Evolutionary conservation across 1,140 invertebrate genomes (phyloP).

Genomic region (Drosophila funebris): DNA sequence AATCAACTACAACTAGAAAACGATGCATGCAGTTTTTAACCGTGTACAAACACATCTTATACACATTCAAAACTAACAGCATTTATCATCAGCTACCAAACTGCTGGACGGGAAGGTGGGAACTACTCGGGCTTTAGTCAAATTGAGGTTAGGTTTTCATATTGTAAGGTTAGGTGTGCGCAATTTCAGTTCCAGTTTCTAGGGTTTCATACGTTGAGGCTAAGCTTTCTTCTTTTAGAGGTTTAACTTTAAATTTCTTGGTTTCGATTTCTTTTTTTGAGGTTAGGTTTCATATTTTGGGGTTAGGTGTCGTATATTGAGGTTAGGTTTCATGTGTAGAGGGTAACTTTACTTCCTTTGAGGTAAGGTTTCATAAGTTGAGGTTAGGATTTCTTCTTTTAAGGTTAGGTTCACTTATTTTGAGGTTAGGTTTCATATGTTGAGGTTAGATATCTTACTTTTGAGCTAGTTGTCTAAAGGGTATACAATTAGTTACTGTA

Average conservation of each 20-base stretch:
- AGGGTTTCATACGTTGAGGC: not conserved
- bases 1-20: conserved; percentile 27
- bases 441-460: not conserved
- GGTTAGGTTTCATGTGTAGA: no score
- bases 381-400: not conserved
- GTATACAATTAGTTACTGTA: not conserved
- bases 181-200: not conserved
- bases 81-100: conserved; percentile 76
- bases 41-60: conserved; percentile 34
- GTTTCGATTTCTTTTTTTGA: not conserved
- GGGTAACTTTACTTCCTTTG: no score
- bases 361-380: not conserved
- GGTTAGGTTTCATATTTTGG: not conserved
- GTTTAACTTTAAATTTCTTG: no score
- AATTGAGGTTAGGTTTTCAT: not conserved
- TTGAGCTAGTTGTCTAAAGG: not conserved
- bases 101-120: conserved; percentile 9
- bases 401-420: not conserved
- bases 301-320: no score
- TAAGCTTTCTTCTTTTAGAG: not conserved
- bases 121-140: conserved; percentile 5
- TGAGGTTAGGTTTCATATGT: not conserved
- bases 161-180: not conserved
- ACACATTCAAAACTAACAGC: conserved; percentile 78
- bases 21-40: conserved; percentile 48